phyloP scores from a whole-genome alignment of 53 echinoderm and acorn worm species.

The Luidia sarsii region DNA sequence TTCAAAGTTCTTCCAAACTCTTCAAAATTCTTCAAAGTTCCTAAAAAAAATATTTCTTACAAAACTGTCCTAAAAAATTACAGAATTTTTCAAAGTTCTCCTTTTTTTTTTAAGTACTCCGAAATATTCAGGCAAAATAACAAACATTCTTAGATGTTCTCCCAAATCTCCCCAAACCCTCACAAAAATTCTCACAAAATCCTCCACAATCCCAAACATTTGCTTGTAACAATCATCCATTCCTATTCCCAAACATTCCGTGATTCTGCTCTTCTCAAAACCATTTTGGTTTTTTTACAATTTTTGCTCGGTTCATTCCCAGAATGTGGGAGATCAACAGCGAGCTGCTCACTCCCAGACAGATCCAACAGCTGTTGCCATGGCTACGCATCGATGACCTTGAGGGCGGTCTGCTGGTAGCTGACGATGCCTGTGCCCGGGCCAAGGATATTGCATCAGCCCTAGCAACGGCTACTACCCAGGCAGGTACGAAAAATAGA shows the following conservation, averaged over 20 bases:
- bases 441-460: slow-evolving; percentile 65
- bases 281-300: neutral
- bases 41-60: too few relatives aligned
- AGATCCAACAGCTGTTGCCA: slow-evolving; percentile 79
- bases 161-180: too few relatives aligned
- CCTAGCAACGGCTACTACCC: slow-evolving; percentile 64
- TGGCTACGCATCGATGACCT: slow-evolving; percentile 77
- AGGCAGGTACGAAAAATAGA: too few relatives aligned
- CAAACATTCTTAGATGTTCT: too few relatives aligned
- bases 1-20: too few relatives aligned
- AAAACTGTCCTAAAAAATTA: too few relatives aligned
- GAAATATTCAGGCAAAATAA: too few relatives aligned
- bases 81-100: too few relatives aligned
- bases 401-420: slow-evolving; percentile 72
- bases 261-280: neutral
- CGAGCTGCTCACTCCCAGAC: slow-evolving; percentile 50
- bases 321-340: slow-evolving; percentile 39
- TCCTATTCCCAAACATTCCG: neutral
- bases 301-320: neutral
- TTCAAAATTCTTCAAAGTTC: too few relatives aligned
- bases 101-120: too few relatives aligned
- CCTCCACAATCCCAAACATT: too few relatives aligned
- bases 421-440: slow-evolving; percentile 67
- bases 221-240: neutral
- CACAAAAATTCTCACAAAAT: too few relatives aligned